These are phyloP conservation scores for Suillia variegata DNA, from an alignment of 2,888 invertebrate species.

Conservation along the genomic window DNA sequence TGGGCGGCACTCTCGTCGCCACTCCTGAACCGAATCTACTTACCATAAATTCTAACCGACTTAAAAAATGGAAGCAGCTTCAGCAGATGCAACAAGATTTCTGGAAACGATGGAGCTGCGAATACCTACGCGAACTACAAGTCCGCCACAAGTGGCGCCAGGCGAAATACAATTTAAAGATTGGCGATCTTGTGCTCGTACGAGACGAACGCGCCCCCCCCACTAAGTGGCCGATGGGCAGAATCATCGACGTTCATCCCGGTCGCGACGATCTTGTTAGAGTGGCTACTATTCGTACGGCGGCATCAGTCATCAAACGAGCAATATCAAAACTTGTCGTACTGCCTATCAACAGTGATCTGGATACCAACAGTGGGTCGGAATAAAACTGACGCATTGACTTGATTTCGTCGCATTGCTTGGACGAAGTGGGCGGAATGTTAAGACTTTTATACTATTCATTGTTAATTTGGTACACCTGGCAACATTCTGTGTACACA, in stretches of 20 bases:
- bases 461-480: no score
- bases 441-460: not conserved
- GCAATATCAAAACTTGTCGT: slow-evolving; percentile 16
- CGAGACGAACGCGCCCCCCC: not conserved
- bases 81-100: slow-evolving; percentile 12
- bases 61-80: slow-evolving; percentile 3
- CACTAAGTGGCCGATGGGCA: not conserved
- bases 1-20: not conserved
- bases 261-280: not conserved
- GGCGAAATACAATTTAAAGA: not conserved
- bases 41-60: not conserved
- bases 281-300: not conserved
- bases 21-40: not conserved
- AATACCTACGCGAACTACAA: slow-evolving; percentile 2
- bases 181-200: not conserved
- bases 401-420: not conserved
- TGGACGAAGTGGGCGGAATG: not conserved
- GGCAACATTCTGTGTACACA: no score
- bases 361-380: slow-evolving; percentile 16
- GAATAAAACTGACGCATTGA: slow-evolving; percentile 3
- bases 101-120: slow-evolving; percentile 1
- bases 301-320: slow-evolving; percentile 10
- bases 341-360: slow-evolving; percentile 11
- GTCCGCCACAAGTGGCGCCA: not conserved
- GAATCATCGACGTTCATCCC: not conserved